Conservation (phyloP, 1,140 invertebrate genomes). For the Zaprionus tsacasi region DNA sequence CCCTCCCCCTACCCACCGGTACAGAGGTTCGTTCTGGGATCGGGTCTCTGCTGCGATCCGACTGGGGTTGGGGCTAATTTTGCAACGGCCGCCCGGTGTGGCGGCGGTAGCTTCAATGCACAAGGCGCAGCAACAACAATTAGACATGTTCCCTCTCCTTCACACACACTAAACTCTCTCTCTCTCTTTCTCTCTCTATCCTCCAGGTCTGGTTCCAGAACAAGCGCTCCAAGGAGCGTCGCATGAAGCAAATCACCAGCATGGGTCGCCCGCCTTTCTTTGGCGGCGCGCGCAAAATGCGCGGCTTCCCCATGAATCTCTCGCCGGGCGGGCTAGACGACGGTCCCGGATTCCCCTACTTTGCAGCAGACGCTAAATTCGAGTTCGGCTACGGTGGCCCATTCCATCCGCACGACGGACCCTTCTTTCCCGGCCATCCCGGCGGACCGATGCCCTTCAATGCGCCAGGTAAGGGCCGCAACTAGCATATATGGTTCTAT, state of each 20-base stretch:
- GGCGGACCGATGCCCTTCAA: slow-evolving; percentile 90
- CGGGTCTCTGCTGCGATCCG: too few species aligned
- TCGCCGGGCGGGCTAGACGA: slow-evolving; percentile 93
- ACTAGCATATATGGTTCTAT: not conserved
- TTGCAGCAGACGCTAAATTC: slow-evolving; percentile 93
- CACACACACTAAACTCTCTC: slow-evolving; percentile 11
- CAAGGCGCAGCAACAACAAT: slow-evolving; percentile 49
- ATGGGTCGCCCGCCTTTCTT: slow-evolving; percentile 96
- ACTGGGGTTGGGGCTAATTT: slow-evolving; percentile 57
- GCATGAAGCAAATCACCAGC: slow-evolving; percentile 95
- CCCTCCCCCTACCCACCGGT: not conserved
- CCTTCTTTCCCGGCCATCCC: slow-evolving; percentile 92
- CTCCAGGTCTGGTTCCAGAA: slow-evolving; percentile 99
- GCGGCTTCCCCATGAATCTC: slow-evolving; percentile 94
- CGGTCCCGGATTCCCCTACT: slow-evolving; percentile 93
- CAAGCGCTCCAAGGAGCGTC: slow-evolving; percentile 97
- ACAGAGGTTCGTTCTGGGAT: too few species aligned
- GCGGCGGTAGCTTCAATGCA: slow-evolving; percentile 73
- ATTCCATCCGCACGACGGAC: slow-evolving; percentile 93
- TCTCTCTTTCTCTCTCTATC: slow-evolving; percentile 18
- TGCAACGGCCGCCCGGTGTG: slow-evolving; percentile 75
- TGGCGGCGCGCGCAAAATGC: slow-evolving; percentile 94
- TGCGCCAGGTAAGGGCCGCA: slow-evolving; percentile 87
- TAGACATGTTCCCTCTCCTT: slow-evolving; percentile 43
- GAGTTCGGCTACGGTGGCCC: slow-evolving; percentile 94